Evolutionary conservation across 2,797 vertebrate genomes (phyloP), one percentile per base, ranked within the genome.

Genomic region (Hypotaenidia okinawae): DNA sequence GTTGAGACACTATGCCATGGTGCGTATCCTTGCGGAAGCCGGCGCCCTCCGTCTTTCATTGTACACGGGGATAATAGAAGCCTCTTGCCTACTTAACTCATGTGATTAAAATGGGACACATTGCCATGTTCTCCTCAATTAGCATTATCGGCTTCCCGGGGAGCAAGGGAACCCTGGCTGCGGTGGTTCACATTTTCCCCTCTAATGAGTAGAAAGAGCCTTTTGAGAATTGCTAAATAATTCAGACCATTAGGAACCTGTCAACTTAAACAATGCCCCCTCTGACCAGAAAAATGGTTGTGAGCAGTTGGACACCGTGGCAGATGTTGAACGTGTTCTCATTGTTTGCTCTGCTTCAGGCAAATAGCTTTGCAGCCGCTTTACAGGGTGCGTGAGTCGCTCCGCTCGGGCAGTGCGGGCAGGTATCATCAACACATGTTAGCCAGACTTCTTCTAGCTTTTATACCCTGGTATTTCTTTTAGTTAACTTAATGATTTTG

Each of bases 241-340:
- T 94, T 97, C 96, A 96, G 88, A 62, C 95, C 89, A 97, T 97
- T 97, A 96, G 96, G 93, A 95, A 97, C 75, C 92, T 97, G 96
- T 96, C 97, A 97, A 43, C 87, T 95, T 94, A 95, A 94, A 97
- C 94, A 97, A 97, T 97, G 69, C 61, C 81, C 78, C 58, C 76
- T 94, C 95, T 91, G 93, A 95, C 94, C 80, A 94, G 90, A 94
- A 92, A 90, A 97, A 97, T 93, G 89, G 54, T 89, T 84, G 76
- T 51, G 91, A 96, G 81, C 76, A 84, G 89, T 93, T 92, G 95
- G 91, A 92, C 75, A 76, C 85, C 57, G 68, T 79, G 92, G 96
- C 97, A 97, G 97, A 97, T 97, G 97, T 95, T 96, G 96, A 92
- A 93, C 83, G 97, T 93, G 83, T 87, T 94, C 93, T 92, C 55